Evolutionary conservation across 2,888 invertebrate genomes (phyloP), one percentile per base, ranked within the genome.

Genomic region (Sthenelais limicola): DNA sequence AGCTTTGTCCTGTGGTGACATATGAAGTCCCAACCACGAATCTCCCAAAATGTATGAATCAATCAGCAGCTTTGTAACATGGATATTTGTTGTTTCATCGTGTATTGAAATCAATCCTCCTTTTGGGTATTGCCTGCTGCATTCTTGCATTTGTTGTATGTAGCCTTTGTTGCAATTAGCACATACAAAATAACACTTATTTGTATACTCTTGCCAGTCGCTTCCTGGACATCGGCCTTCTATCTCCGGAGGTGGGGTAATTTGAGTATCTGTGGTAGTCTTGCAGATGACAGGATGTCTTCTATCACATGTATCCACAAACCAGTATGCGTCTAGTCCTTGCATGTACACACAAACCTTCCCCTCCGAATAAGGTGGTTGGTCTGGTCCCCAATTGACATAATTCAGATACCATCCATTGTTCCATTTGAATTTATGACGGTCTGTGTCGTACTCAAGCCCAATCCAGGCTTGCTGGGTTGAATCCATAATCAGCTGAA

Each of bases 321-420:
- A 58, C 58, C 58, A 58, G 5, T n/a, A n/a, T n/a, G 33, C 33
- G 33, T 58, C 35, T 5, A 4, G n/a, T 7, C 5, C 18, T 51
- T 62, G 49, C 18, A 38, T 30, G 28, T 48, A 48, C 1, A 73
- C 70, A 43, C 73, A 73, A 1, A 69, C 73, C 5, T 66, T 70
- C 15, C 62, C 70, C 9, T 48, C 58, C 21, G 15, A 32, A 18
- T 35, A 9, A 15, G 21, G n/a, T n/a, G 73, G 73, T 38, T 73
- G 70, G n/a, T 47, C 66, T 24, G 5, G 26, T 3, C 38, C 66
- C 73, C 73, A 73, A n/a, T 62, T 58, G 15, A 66, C 66, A 24
- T 51, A 73, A 32, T 24, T 24, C 33, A 70, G 70, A n/a, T 70
- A 69, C 73, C 70, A 70, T 21, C 48, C 68, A 32, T 62, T 69